phyloP scores from a whole-genome alignment of 2,888 invertebrate species.

The Amiota mariae region DNA sequence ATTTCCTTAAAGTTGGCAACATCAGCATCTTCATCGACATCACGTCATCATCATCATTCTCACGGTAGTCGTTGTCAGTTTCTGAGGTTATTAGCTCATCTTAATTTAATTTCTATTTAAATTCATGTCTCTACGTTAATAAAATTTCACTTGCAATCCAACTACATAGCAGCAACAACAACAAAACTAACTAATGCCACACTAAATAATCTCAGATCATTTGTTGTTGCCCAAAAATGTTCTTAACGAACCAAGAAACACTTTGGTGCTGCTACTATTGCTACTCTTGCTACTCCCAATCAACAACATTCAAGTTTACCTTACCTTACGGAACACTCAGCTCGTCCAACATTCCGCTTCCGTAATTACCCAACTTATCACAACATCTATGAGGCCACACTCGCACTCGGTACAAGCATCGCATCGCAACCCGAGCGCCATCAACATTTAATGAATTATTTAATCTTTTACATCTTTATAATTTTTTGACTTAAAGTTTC shows the following conservation, averaged over 20 bases:
- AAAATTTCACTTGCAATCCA: constrained; percentile 3
- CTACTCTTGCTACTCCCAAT: background rate
- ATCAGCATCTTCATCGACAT: background rate
- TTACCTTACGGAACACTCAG: background rate
- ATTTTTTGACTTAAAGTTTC: background rate
- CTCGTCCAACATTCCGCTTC: constrained; percentile 51
- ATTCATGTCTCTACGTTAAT: constrained; percentile 58
- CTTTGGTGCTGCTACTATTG: background rate
- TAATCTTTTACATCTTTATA: constrained; percentile 60
- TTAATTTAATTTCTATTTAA: constrained; percentile 66
- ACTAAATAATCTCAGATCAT: no score
- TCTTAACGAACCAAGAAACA: no score
- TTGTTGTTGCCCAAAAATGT: no score
- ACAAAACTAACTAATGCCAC: background rate
- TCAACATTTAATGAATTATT: constrained; percentile 65
- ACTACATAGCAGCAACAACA: background rate
- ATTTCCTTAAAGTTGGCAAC: background rate
- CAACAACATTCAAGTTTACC: background rate
- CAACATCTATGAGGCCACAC: constrained; percentile 57
- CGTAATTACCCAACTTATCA: constrained; percentile 65
- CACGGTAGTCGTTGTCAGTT: no score
- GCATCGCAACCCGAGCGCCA: background rate
- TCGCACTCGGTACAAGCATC: constrained; percentile 12
- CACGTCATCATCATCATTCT: constrained; percentile 24
- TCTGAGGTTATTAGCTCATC: constrained; percentile 50